phyloP scores from a whole-genome alignment of 1,140 invertebrate species.

The Sycobia sp. region DNA sequence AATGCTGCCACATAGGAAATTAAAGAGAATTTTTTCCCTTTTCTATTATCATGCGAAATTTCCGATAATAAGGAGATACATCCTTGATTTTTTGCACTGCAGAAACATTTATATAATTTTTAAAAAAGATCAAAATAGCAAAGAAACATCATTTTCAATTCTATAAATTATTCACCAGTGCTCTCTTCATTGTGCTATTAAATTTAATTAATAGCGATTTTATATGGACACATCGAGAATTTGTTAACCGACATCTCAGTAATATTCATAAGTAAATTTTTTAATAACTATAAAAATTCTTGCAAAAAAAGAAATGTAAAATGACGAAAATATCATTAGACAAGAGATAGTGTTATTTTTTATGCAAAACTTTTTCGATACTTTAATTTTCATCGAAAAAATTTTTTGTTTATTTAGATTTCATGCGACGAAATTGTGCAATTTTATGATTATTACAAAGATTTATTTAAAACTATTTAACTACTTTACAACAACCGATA shows the following conservation, averaged over 20 bases:
- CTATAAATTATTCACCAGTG: too few species aligned
- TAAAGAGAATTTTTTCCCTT: neutral
- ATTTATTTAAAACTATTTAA: slow-evolving; percentile 28
- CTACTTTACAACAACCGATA: neutral
- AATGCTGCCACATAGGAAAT: neutral
- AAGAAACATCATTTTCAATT: too few species aligned
- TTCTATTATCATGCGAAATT: too few species aligned
- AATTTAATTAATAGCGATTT: slow-evolving; percentile 7
- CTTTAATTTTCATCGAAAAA: slow-evolving; percentile 12
- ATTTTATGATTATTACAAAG: slow-evolving; percentile 39
- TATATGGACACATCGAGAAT: neutral
- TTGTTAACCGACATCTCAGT: neutral
- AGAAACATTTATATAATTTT: too few species aligned
- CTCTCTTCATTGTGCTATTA: too few species aligned
- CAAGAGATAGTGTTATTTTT: neutral
- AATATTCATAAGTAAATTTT: slow-evolving; percentile 5
- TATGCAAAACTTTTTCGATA: neutral
- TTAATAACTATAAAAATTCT: slow-evolving; percentile 8
- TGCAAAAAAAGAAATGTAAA: neutral
- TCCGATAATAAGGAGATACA: neutral
- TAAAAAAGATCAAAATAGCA: too few species aligned
- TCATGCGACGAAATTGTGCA: slow-evolving; percentile 44
- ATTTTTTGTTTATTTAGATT: slow-evolving; percentile 13
- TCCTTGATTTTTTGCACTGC: too few species aligned
- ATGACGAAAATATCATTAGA: neutral